These are phyloP conservation scores for Podarcis lilfordi DNA, from an alignment of 2,797 vertebrate genomes.

Conservation along the genomic window DNA sequence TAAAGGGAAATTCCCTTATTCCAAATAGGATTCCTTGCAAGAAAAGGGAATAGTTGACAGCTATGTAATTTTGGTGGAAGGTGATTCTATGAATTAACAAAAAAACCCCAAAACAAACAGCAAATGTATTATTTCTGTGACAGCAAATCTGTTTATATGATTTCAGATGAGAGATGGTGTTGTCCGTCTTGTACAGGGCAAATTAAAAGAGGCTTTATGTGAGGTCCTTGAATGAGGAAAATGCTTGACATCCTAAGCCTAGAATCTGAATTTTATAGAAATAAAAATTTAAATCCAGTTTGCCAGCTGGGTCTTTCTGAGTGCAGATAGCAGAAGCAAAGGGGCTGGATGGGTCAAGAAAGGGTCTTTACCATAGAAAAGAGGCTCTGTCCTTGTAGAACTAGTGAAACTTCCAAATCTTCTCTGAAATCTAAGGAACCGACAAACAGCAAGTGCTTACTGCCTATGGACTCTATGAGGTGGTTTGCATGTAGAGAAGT, in stretches of 20 bases:
- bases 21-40: no score
- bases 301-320: neutral
- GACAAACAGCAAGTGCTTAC: no score
- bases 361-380: neutral
- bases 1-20: no score
- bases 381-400: neutral
- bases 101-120: neutral
- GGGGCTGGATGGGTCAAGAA: neutral
- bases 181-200: neutral
- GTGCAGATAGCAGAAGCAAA: neutral
- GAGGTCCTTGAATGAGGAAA: neutral
- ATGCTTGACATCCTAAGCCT: neutral
- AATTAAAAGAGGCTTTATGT: neutral
- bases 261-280: no score
- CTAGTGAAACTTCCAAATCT: neutral
- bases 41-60: no score
- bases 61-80: neutral
- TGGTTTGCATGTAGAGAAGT: no score
- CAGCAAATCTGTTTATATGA: neutral
- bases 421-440: neutral
- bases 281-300: neutral
- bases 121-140: conserved; percentile 18
- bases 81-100: neutral
- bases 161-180: neutral
- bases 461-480: no score